phyloP scores from a whole-genome alignment of 2,113 vertebrate genomes.

The Ammodytes marinus region DNA sequence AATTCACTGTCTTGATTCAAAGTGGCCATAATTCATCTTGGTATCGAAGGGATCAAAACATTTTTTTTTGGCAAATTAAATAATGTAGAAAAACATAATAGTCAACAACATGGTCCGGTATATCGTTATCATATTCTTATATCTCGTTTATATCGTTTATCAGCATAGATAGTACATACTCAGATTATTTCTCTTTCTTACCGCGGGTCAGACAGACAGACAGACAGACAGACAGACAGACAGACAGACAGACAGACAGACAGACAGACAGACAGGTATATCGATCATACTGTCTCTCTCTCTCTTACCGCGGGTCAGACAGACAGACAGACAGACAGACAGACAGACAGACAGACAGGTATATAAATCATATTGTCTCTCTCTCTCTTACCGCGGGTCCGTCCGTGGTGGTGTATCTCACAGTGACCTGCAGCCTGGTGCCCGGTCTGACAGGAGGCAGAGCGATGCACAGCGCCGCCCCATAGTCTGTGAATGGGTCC shows the following conservation, averaged over 20 bases:
- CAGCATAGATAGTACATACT: neutral
- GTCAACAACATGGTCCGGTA: too few relatives aligned
- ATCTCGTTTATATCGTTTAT: too few relatives aligned
- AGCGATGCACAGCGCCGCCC: constrained; percentile 90
- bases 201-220: neutral
- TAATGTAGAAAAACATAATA: too few relatives aligned
- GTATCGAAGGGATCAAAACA: too few relatives aligned
- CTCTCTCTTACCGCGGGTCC: constrained; percentile 89
- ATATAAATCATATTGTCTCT: neutral
- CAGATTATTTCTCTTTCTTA: too few relatives aligned
- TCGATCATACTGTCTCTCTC: neutral
- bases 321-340: too few relatives aligned
- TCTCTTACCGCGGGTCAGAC: constrained; percentile 83
- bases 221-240: neutral
- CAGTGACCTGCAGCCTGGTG: constrained; percentile 86
- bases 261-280: too few relatives aligned
- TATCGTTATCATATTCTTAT: too few relatives aligned
- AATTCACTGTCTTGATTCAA: too few relatives aligned
- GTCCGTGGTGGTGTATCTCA: constrained; percentile 92
- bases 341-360: neutral
- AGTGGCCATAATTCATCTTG: too few relatives aligned
- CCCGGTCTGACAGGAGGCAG: constrained; percentile 86
- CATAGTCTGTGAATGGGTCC: constrained; percentile 94
- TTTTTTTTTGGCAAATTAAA: too few relatives aligned
- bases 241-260: too few relatives aligned